phyloP scores from a whole-genome alignment of 2,113 vertebrate genomes.

The Crotalus horridus region DNA sequence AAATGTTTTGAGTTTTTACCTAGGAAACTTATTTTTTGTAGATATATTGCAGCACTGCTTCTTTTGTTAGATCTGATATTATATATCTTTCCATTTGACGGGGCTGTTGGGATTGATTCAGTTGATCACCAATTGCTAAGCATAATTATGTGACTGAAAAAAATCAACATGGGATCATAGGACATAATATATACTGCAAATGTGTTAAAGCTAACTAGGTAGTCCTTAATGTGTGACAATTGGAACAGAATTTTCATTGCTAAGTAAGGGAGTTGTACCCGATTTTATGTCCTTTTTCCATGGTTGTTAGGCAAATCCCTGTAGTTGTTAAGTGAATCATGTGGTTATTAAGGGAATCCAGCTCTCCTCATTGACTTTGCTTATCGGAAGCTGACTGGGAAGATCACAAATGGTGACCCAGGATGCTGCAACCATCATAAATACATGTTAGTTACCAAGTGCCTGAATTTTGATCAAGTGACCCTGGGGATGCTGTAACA shows the following conservation, averaged over 20 bases:
- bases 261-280: not conserved
- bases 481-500: not conserved
- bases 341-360: not conserved
- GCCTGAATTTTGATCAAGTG: not conserved
- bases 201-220: slow-evolving; percentile 3
- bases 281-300: not conserved
- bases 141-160: slow-evolving; percentile 23
- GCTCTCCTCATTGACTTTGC: not conserved
- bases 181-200: slow-evolving; percentile 12
- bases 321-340: not conserved
- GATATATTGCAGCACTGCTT: not conserved
- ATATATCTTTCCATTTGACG: slow-evolving; percentile 29
- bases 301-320: not conserved
- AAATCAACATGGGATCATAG: not conserved
- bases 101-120: slow-evolving; percentile 10
- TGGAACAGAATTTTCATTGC: not conserved
- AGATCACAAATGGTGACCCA: not conserved
- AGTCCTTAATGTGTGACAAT: not conserved
- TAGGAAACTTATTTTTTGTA: slow-evolving; percentile 1
- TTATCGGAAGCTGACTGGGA: not conserved
- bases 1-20: slow-evolving; percentile 7
- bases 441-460: not conserved
- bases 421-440: not conserved
- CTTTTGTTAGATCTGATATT: not conserved
- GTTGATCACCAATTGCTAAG: slow-evolving; percentile 15